Percentiles rank a stretch among this genome's conserved stretches.
Conservation (phyloP, 2,888 invertebrate genomes). For the Nephrocerus scutellatus region DNA sequence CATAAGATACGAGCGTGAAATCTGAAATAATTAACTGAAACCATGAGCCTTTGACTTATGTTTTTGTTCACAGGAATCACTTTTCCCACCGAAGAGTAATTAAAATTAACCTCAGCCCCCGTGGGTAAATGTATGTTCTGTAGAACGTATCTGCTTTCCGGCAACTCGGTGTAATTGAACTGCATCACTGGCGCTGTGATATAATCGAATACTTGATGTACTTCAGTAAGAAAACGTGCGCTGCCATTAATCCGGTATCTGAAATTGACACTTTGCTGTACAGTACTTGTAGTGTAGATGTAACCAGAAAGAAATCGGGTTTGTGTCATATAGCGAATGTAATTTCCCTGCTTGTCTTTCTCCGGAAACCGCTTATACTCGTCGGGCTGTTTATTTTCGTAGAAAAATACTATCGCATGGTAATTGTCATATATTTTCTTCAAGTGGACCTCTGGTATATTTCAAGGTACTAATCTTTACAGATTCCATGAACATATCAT, state of each 20-base stretch:
- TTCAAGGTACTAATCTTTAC: neutral
- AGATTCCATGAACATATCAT: neutral
- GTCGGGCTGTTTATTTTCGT: conserved; percentile 2
- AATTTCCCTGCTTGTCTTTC: conserved; percentile 6
- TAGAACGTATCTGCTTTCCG: conserved; percentile 1
- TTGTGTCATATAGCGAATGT: conserved; percentile 6
- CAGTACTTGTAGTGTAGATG: conserved; percentile 3
- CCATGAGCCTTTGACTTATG: no score
- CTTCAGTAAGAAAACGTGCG: conserved; percentile 2
- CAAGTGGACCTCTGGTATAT: conserved; percentile 8
- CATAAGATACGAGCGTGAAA: conserved; percentile 6
- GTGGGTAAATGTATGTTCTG: neutral
- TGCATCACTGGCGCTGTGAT: neutral
- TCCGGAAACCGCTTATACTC: conserved; percentile 5
- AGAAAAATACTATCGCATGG: conserved; percentile 6
- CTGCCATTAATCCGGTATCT: neutral
- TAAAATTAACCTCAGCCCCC: conserved; percentile 5
- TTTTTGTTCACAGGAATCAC: no score
- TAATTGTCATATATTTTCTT: conserved; percentile 1
- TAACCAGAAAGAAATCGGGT: conserved; percentile 8
- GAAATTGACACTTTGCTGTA: conserved; percentile 1
- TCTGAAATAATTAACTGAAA: conserved; percentile 3
- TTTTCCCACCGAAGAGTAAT: conserved; percentile 1
- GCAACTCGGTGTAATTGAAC: conserved; percentile 4
- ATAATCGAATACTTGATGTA: conserved; percentile 3